Conservation (phyloP, 2,113 vertebrate species). For the Engystomops pustulosus region DNA sequence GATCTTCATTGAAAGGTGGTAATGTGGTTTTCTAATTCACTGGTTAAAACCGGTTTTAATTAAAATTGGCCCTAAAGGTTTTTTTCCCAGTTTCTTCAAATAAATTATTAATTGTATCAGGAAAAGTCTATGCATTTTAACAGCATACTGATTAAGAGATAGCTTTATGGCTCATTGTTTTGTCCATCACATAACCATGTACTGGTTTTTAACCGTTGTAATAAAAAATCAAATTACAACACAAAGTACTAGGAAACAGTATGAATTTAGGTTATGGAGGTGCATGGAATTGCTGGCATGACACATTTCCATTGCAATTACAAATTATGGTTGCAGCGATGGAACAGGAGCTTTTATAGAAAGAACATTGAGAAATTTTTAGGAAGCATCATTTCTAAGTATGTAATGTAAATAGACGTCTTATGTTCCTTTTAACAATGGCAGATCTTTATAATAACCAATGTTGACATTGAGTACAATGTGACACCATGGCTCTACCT, state of each 20-base stretch:
- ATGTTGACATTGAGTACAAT: not conserved
- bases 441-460: not conserved
- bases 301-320: not conserved
- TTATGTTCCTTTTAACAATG: not conserved
- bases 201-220: too few relatives aligned
- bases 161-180: too few relatives aligned
- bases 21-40: constrained; percentile 17
- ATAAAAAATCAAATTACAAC: too few relatives aligned
- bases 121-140: too few relatives aligned
- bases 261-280: not conserved
- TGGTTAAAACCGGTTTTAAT: constrained; percentile 3
- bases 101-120: too few relatives aligned
- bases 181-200: too few relatives aligned
- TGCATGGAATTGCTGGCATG: not conserved
- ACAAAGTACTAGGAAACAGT: too few relatives aligned
- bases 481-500: not conserved
- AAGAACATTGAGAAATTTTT: not conserved
- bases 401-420: not conserved
- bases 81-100: too few relatives aligned
- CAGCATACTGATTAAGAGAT: too few relatives aligned
- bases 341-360: not conserved
- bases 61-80: too few relatives aligned
- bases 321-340: not conserved
- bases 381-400: not conserved
- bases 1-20: constrained; percentile 5